phyloP scores from a whole-genome alignment of 2,888 invertebrate genomes.

The Pemphredon lugubris region DNA sequence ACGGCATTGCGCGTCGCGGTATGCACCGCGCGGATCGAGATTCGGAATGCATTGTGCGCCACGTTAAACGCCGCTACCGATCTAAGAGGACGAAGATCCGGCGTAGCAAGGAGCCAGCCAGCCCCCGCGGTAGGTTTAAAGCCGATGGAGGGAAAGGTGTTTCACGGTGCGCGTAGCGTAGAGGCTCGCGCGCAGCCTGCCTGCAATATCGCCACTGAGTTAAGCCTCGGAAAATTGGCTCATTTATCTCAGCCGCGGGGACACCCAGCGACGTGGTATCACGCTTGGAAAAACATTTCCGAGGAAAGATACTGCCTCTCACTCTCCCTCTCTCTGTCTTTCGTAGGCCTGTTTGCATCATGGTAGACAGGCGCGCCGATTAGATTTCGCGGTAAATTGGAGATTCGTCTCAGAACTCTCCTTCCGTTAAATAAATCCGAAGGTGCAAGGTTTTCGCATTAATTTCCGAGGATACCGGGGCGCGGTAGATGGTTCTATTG shows the following conservation, averaged over 20 bases:
- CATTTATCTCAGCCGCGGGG: slow-evolving; percentile 72
- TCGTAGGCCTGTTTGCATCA: slow-evolving; percentile 23
- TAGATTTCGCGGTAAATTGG: slow-evolving; percentile 20
- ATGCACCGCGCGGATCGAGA: slow-evolving; percentile 36
- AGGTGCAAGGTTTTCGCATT: background rate
- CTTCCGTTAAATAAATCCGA: slow-evolving; percentile 10
- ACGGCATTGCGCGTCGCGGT: slow-evolving; percentile 4
- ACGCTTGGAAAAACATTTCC: slow-evolving; percentile 64
- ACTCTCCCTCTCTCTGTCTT: slow-evolving; percentile 8
- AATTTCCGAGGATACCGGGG: too few species aligned
- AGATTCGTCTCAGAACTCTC: slow-evolving; percentile 8
- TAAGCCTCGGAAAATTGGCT: slow-evolving; percentile 76
- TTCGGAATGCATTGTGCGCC: slow-evolving; percentile 15
- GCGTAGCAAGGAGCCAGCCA: slow-evolving; percentile 8
- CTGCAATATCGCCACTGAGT: slow-evolving; percentile 73
- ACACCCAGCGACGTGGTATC: slow-evolving; percentile 64
- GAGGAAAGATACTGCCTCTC: slow-evolving; percentile 13
- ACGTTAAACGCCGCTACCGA: slow-evolving; percentile 41
- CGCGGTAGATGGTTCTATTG: background rate
- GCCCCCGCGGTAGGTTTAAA: too few species aligned
- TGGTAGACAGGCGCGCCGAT: slow-evolving; percentile 11
- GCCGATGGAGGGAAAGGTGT: too few species aligned
- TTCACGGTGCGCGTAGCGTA: too few species aligned
- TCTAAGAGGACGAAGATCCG: slow-evolving; percentile 37
- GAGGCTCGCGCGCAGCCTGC: slow-evolving; percentile 24